Conservation (phyloP, 2,113 vertebrate genomes). For the Sorex araneus region DNA sequence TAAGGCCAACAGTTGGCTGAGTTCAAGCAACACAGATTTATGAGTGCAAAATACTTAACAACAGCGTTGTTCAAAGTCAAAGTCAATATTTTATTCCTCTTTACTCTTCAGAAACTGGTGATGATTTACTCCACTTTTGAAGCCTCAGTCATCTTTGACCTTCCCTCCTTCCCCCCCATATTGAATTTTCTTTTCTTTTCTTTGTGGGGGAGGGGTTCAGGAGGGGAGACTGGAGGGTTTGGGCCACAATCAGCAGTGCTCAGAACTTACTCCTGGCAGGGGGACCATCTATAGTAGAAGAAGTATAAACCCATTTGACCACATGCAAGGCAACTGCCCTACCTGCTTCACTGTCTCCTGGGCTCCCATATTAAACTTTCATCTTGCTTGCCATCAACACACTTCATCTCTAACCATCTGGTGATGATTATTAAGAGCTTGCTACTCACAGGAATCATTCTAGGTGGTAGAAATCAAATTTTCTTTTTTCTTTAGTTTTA, state of each 20-base stretch:
- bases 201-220: too few relatives aligned
- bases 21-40: neutral
- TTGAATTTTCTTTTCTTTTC: neutral
- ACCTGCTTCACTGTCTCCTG: too few relatives aligned
- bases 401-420: neutral
- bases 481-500: too few relatives aligned
- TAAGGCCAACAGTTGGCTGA: neutral
- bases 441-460: neutral
- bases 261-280: too few relatives aligned
- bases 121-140: neutral
- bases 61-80: neutral
- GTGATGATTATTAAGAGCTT: neutral
- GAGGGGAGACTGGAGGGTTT: too few relatives aligned
- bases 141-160: neutral
- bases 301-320: too few relatives aligned
- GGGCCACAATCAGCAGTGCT: too few relatives aligned
- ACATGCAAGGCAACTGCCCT: too few relatives aligned
- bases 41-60: neutral
- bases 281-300: too few relatives aligned
- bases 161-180: neutral
- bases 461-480: neutral
- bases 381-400: neutral
- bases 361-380: too few relatives aligned
- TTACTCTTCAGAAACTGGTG: neutral
- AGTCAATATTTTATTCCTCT: neutral